Conservation (phyloP, 2,888 invertebrate genomes). For the Adelphocoris suturalis region DNA sequence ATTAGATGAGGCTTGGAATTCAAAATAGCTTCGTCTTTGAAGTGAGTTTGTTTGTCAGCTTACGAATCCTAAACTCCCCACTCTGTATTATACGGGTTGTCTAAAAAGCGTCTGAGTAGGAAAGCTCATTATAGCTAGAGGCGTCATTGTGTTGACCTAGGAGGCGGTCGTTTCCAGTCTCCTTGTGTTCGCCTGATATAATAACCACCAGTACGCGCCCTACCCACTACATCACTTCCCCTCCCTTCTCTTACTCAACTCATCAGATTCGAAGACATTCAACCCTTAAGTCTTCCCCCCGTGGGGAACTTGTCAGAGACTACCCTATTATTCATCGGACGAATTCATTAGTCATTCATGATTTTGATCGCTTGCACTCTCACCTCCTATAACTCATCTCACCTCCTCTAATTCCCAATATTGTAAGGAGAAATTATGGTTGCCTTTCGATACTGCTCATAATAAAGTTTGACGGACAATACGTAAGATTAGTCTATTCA, state of each 20-base stretch:
- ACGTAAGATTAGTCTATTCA: too few species aligned
- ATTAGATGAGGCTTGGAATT: neutral
- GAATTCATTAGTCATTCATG: conserved; percentile 44
- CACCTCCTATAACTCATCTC: conserved; percentile 25
- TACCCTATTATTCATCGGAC: conserved; percentile 38
- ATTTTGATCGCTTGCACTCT: conserved; percentile 48
- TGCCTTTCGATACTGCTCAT: neutral
- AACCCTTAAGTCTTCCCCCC: conserved; percentile 31
- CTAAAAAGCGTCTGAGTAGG: neutral
- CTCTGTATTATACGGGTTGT: neutral
- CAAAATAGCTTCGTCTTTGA: neutral
- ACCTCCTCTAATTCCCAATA: conserved; percentile 21
- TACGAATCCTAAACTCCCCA: neutral
- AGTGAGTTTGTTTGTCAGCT: neutral
- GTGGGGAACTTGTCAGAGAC: conserved; percentile 27
- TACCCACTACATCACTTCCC: neutral
- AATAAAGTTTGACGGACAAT: too few species aligned
- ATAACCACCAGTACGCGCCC: neutral
- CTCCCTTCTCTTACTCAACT: conserved; percentile 4
- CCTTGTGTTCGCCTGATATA: conserved; percentile 26
- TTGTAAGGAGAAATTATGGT: conserved; percentile 31
- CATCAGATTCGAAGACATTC: conserved; percentile 21
- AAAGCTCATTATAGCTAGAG: conserved; percentile 17
- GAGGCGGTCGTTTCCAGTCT: neutral
- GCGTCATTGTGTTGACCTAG: conserved; percentile 25